Conservation (phyloP, 2,113 vertebrate genomes). For the Chamaea fasciata region DNA sequence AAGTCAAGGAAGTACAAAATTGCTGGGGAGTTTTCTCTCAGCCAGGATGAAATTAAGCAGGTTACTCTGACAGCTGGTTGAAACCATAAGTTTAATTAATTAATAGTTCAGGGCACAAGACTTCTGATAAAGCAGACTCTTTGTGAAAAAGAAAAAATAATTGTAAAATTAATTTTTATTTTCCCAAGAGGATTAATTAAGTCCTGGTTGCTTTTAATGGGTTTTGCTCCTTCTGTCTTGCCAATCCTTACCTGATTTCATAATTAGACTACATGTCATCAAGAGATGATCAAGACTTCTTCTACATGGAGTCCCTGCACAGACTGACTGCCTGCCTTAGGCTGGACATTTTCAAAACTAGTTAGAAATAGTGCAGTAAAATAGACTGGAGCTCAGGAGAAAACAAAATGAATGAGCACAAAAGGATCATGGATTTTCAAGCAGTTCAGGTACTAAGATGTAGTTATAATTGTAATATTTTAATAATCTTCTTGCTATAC, state of each 20-base stretch:
- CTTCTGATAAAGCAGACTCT: background rate
- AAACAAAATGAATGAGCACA: background rate
- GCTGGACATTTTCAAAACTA: background rate
- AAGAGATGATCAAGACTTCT: background rate
- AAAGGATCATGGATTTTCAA: background rate
- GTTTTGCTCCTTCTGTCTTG: slow-evolving; percentile 14
- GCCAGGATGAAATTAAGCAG: background rate
- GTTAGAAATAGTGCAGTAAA: background rate
- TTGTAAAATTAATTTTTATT: background rate
- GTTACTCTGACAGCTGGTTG: background rate
- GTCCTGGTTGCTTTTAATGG: background rate
- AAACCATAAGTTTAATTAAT: background rate
- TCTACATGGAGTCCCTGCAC: background rate
- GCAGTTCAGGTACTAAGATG: background rate
- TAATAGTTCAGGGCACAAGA: background rate
- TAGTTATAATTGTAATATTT: background rate
- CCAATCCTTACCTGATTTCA: background rate
- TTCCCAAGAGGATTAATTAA: slow-evolving; percentile 15
- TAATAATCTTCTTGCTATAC: background rate
- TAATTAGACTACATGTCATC: slow-evolving; percentile 18
- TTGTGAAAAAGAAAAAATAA: background rate
- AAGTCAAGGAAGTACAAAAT: background rate
- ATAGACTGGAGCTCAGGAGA: background rate
- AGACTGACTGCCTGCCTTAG: background rate
- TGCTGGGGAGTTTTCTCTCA: background rate